Base-by-base conservation (phyloP, 1,140 invertebrate genomes). In the Hycleus phaleratus region DNA sequence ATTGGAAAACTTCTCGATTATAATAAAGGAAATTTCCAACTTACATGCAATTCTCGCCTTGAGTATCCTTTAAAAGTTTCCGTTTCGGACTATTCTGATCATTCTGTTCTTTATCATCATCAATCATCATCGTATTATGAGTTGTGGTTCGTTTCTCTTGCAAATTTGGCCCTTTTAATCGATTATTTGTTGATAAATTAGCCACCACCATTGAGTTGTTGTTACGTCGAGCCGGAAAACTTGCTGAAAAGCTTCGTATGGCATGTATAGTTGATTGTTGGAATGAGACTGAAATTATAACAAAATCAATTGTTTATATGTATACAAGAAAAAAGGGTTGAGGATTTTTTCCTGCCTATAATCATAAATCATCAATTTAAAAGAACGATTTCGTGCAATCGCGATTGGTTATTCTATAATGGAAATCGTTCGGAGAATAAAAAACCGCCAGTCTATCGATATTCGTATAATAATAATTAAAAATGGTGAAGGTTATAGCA, bases 181-280 rank as follows among this genome's bases (percentile, higher is more conserved):
- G 18, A 18, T 18, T 40, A 43, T 60, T 63, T 10, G 44, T 47
- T 26, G 63, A 45, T 54, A 62, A 58, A 11, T 64, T 59, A 25
- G 59, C 65, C 48, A 70, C 18, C 18, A 18, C 18, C 18, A 18
- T 18, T 18, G 18, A 18, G 18, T 62, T 5, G 71, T 70, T 18
- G 56, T 61, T 18, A 39, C 71, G 57, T 56, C 72, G 56, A 1
- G 62, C 65, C 10, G 71, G 72, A 63, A 74, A 73, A 62, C 72
- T 72, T 10, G 72, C 72, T 7, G 70, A 72, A 61, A 73, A 74
- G 57, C 72, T 73, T 49, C 72, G 54, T 32, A 73, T 65, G 11
- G 71, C 66, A 57, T 72, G 70, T 52, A 73, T 72, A 46, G 69
- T 73, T 10, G 70, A 71, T 53, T 68, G 69, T 55, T 74, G 72